Conservation (phyloP, 1,140 invertebrate species). For the Bombus soroeensis region DNA sequence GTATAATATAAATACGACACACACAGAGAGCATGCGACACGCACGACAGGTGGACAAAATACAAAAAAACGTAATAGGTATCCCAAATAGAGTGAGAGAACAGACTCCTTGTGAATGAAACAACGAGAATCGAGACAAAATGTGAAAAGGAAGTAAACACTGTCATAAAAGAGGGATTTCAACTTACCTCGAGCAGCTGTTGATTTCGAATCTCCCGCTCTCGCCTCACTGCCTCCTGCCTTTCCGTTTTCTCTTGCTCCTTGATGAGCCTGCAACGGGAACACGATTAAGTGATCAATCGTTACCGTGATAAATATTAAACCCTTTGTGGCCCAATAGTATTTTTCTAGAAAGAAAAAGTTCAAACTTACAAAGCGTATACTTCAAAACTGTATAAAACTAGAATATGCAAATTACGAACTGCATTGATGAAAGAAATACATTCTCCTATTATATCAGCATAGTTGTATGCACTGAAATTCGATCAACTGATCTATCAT, state of each 20-base stretch:
- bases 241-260: constrained; percentile 91
- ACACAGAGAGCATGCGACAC: constrained; percentile 83
- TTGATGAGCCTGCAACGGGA: constrained; percentile 85
- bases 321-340: background rate
- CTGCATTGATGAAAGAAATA: too few species aligned
- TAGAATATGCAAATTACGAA: too few species aligned
- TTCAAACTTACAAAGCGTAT: too few species aligned
- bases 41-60: constrained; percentile 81
- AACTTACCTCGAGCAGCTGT: constrained; percentile 86
- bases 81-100: constrained; percentile 80
- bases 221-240: constrained; percentile 89
- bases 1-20: constrained; percentile 71
- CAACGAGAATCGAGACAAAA: constrained; percentile 78
- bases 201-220: constrained; percentile 90
- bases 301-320: background rate
- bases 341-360: background rate
- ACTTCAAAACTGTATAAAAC: too few species aligned
- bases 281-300: constrained; percentile 16
- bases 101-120: constrained; percentile 79
- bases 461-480: too few species aligned
- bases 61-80: constrained; percentile 77
- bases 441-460: too few species aligned
- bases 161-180: constrained; percentile 22
- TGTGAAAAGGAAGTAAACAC: constrained; percentile 58
- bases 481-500: too few species aligned